Conservation (phyloP, 2,797 vertebrate species). For the Graptemys geographica region DNA sequence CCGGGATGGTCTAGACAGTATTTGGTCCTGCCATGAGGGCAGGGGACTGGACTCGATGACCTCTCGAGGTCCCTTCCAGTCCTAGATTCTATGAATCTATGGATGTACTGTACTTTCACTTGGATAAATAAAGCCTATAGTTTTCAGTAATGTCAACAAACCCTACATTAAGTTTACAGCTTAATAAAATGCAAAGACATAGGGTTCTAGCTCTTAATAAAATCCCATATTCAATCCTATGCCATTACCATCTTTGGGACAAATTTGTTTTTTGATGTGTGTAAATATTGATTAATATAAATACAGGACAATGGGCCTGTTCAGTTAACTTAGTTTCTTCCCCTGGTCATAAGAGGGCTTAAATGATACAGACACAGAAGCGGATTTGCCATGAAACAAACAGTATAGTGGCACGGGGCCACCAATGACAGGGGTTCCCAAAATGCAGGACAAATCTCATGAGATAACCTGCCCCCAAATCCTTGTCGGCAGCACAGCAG, state of each 20-base stretch:
- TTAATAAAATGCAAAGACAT: background rate
- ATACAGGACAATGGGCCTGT: background rate
- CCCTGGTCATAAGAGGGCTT: background rate
- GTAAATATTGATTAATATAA: constrained; percentile 1
- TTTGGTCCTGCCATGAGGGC: too few relatives aligned
- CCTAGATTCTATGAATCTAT: too few relatives aligned
- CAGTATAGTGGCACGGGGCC: too few relatives aligned
- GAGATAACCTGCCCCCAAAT: too few relatives aligned
- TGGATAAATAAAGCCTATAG: constrained; percentile 28
- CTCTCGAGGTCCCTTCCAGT: too few relatives aligned
- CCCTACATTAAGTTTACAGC: background rate
- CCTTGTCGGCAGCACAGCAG: too few relatives aligned
- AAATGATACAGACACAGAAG: background rate
- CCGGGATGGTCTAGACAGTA: too few relatives aligned
- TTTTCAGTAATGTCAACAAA: constrained; percentile 15
- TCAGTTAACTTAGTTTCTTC: background rate
- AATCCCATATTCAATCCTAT: background rate
- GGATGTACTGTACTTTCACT: constrained; percentile 16
- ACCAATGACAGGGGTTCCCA: too few relatives aligned
- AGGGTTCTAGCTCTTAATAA: background rate
- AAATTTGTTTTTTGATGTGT: background rate
- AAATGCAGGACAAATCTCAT: too few relatives aligned
- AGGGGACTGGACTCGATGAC: too few relatives aligned
- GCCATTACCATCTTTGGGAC: background rate
- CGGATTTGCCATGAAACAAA: too few relatives aligned